Conservation (phyloP, 2,113 vertebrate genomes). For the Xiphias gladius region DNA sequence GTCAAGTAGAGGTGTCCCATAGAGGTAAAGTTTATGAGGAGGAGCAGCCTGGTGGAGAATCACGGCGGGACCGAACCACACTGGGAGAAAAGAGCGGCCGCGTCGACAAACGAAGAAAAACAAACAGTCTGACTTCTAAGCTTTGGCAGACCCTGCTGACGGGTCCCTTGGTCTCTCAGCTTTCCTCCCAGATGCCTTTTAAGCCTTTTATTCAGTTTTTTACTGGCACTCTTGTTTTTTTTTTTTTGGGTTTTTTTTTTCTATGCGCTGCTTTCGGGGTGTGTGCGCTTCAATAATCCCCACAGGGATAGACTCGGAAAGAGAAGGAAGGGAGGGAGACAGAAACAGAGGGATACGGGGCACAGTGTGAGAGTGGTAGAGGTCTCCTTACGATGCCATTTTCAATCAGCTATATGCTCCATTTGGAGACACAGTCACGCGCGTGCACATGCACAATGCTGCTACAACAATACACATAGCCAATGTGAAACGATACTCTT, state of each 20-base stretch:
- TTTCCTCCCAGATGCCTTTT: slow-evolving; percentile 80
- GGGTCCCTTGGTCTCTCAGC: slow-evolving; percentile 76
- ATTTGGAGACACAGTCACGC: slow-evolving; percentile 14
- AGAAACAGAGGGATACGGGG: background rate
- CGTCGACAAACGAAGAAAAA: slow-evolving; percentile 73
- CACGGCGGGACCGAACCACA: slow-evolving; percentile 53
- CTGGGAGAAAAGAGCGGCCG: slow-evolving; percentile 56
- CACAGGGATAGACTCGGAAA: slow-evolving; percentile 20
- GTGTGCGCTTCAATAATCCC: slow-evolving; percentile 76
- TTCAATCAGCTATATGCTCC: slow-evolving; percentile 24
- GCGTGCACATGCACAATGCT: background rate
- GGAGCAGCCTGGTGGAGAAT: slow-evolving; percentile 28
- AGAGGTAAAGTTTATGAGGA: slow-evolving; percentile 53
- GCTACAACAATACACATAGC: slow-evolving; percentile 25
- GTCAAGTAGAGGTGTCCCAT: slow-evolving; percentile 50
- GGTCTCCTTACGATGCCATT: slow-evolving; percentile 7
- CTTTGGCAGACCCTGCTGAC: slow-evolving; percentile 69
- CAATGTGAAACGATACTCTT: slow-evolving; percentile 58
- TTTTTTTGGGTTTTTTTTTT: slow-evolving; percentile 60
- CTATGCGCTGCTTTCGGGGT: slow-evolving; percentile 44
- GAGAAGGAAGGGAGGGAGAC: slow-evolving; percentile 15
- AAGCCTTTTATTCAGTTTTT: slow-evolving; percentile 74
- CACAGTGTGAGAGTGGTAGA: slow-evolving; percentile 24
- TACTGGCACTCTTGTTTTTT: slow-evolving; percentile 63
- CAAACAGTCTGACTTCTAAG: slow-evolving; percentile 79